Evolutionary conservation across 2,797 vertebrate species (phyloP).

Genomic region (Karalla daura): DNA sequence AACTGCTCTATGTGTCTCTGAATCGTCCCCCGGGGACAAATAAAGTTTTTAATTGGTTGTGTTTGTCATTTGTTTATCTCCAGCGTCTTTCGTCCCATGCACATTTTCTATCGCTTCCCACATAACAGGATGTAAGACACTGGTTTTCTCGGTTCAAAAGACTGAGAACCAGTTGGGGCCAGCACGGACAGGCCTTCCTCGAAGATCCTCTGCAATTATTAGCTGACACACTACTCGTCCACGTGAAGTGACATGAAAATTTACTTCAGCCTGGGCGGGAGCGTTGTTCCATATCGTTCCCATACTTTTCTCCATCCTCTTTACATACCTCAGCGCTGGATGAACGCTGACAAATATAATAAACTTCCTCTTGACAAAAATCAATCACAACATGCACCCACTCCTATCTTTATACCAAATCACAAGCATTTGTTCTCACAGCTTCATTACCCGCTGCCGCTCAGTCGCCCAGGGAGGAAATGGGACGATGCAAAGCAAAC

Average conservation of each 20-base stretch:
- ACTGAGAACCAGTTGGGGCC: not conserved
- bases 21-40: too few relatives aligned
- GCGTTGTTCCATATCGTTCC: not conserved
- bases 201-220: not conserved
- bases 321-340: not conserved
- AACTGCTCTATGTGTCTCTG: too few relatives aligned
- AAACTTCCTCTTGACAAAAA: not conserved
- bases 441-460: not conserved
- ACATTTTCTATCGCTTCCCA: too few relatives aligned
- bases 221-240: not conserved
- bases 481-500: not conserved
- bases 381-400: not conserved
- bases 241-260: constrained; percentile 16
- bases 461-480: not conserved
- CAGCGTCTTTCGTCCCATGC: too few relatives aligned
- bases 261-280: not conserved
- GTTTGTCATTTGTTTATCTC: too few relatives aligned
- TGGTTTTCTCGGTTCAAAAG: not conserved
- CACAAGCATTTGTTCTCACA: not conserved
- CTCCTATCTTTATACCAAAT: not conserved
- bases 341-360: not conserved
- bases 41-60: too few relatives aligned
- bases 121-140: too few relatives aligned
- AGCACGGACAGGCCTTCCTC: not conserved
- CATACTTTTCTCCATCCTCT: not conserved